These are phyloP conservation scores for Drosophila varians DNA, from an alignment of 1,140 invertebrate species.

Conservation along the genomic window DNA sequence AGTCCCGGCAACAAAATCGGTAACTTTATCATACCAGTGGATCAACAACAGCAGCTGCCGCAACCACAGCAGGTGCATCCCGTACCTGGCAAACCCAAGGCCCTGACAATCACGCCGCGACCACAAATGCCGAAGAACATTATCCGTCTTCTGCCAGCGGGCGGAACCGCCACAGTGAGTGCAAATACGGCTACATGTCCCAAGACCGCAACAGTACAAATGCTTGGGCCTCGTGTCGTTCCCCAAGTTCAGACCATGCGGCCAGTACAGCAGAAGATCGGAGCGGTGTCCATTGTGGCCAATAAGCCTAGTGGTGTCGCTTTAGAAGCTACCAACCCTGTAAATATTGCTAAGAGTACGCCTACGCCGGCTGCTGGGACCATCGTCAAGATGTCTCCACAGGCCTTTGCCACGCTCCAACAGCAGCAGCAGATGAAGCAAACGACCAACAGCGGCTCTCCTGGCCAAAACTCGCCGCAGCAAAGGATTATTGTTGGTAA, in stretches of 20 bases:
- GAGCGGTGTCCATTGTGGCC: constrained; percentile 58
- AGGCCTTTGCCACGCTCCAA: constrained; percentile 71
- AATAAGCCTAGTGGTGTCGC: constrained; percentile 36
- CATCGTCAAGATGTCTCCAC: constrained; percentile 77
- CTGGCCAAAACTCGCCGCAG: constrained; percentile 41
- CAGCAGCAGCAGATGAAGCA: constrained; percentile 70
- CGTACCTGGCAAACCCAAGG: constrained; percentile 14
- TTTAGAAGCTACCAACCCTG: constrained; percentile 7
- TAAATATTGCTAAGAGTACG: constrained; percentile 13
- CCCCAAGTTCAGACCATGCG: constrained; percentile 61
- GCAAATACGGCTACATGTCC: background rate
- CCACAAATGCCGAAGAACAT: constrained; percentile 68
- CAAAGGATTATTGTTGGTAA: constrained; percentile 74
- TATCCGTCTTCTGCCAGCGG: constrained; percentile 60
- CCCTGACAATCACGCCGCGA: constrained; percentile 46
- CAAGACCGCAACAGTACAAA: constrained; percentile 56
- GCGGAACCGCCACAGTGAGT: background rate
- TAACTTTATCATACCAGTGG: constrained; percentile 59
- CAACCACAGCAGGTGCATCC: constrained; percentile 18
- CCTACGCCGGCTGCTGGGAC: constrained; percentile 40
- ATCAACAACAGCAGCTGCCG: constrained; percentile 53
- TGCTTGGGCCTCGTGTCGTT: constrained; percentile 68
- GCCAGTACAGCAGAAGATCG: constrained; percentile 64
- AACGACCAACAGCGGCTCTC: constrained; percentile 34
- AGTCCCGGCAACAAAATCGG: constrained; percentile 16